Evolutionary conservation across 2,113 vertebrate species (phyloP).

Genomic region (Oxygymnocypris stewartii): DNA sequence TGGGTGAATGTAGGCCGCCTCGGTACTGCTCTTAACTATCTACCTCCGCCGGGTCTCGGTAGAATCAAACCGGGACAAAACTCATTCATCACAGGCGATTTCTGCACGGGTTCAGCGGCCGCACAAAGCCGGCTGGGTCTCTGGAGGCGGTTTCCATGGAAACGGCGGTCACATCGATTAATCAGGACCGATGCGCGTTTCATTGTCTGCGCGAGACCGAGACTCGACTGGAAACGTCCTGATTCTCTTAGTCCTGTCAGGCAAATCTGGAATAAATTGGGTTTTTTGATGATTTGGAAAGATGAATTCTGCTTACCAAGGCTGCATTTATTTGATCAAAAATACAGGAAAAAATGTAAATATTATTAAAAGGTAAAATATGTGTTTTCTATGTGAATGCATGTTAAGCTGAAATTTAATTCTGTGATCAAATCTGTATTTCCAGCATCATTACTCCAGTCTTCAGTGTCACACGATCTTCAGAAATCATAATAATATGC

Average conservation of each 20-base stretch:
- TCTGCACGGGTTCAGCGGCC: neutral
- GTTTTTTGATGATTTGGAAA: neutral
- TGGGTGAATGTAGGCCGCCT: conserved; percentile 20
- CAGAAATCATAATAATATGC: neutral
- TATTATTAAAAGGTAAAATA: neutral
- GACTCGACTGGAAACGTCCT: neutral
- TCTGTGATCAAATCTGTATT: neutral
- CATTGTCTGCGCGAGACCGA: neutral
- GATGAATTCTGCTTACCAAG: neutral
- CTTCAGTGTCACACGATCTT: neutral
- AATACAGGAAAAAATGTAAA: neutral
- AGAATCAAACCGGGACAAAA: conserved; percentile 33
- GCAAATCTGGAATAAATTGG: neutral
- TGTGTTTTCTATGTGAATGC: neutral
- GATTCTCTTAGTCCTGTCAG: neutral
- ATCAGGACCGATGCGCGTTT: conserved; percentile 11
- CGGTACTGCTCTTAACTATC: conserved; percentile 33
- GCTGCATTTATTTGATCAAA: neutral
- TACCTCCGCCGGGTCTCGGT: conserved; percentile 17
- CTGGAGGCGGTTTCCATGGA: conserved; percentile 24
- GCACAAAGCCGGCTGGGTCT: conserved; percentile 16
- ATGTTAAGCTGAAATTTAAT: neutral
- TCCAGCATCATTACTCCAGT: conserved; percentile 7
- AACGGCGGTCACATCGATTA: conserved; percentile 43
- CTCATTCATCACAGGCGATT: conserved; percentile 45